Evolutionary conservation across 1,140 invertebrate species (phyloP), one percentile per base, ranked within the genome.

Genomic region (Neuroterus valhalla): DNA sequence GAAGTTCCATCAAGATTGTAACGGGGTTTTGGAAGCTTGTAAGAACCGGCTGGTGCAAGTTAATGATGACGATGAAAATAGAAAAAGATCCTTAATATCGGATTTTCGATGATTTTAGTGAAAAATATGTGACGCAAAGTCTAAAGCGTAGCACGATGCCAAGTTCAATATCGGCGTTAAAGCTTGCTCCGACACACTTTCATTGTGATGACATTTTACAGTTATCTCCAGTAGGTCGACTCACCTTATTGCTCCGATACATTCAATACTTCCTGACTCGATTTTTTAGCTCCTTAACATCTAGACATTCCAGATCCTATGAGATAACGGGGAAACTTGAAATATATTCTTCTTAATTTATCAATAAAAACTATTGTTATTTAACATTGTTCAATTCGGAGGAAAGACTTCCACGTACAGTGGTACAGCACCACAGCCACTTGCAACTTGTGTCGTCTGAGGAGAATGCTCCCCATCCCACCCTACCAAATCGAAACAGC

Each of bases 171-270:
- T 62, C 52, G 74, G 71, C 77, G 74, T 83, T 82, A 81, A 79
- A 75, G 78, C 74, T 78, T 80, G 76, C 68, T 72, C 75, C 85
- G 85, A 87, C 86, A 87, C 74, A 85, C 82, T 85, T 87, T 85
- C 82, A 70, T 72, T 68, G 78, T 81, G 81, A 86, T 87, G 85
- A 86, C 82, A 86, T 87, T 88, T 86, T 88, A 88, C 86, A 88
- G 86, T 88, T 88, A 87, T 86, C 81, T 87, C 80, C 75, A 78
- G 82, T 79, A 79, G 80, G 81, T 85, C 84, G 84, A 87, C 86
- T 84, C 83, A 86, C 85, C 84, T 85, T 83, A 70, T 68, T 76
- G 48, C 71, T 72, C 67, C 70, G 71, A 73, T 76, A 71, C 70
- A 68, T 46, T 66, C 52, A 72, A 73, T 74, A 66, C 71, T 68